Percentiles rank a stretch among this genome's conserved stretches.
Conservation (phyloP, 2,797 vertebrate genomes). For the Pseudopleuronectes americanus region DNA sequence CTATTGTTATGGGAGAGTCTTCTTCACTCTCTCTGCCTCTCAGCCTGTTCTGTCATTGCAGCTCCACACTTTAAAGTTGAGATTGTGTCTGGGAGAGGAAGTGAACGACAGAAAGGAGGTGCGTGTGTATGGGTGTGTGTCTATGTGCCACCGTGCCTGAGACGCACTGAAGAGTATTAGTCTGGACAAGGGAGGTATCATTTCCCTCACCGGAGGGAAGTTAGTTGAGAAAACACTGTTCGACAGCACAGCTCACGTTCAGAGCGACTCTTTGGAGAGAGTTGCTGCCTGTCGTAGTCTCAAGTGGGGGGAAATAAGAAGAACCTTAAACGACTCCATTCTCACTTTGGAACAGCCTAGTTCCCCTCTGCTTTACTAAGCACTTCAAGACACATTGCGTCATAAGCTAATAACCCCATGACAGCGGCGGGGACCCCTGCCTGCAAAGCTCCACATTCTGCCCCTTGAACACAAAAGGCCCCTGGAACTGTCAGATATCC, state of each 20-base stretch:
- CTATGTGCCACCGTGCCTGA: not conserved
- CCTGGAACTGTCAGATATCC: constrained; percentile 3
- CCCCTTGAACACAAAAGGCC: constrained; percentile 19
- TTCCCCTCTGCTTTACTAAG: constrained; percentile 41
- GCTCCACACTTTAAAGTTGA: constrained; percentile 44
- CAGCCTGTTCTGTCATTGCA: constrained; percentile 33
- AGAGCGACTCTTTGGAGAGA: constrained; percentile 47
- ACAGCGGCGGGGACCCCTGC: constrained; percentile 41
- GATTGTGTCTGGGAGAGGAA: constrained; percentile 36
- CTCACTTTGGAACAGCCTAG: constrained; percentile 40
- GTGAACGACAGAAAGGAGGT: not conserved
- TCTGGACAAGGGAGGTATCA: constrained; percentile 45
- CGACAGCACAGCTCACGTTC: constrained; percentile 63
- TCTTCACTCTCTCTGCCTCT: constrained; percentile 23
- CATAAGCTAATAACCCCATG: constrained; percentile 65
- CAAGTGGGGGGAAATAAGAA: constrained; percentile 47
- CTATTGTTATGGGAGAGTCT: constrained; percentile 46
- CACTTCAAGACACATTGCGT: constrained; percentile 35
- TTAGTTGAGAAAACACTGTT: constrained; percentile 54
- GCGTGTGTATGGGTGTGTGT: constrained; percentile 3
- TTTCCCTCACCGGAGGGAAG: constrained; percentile 48
- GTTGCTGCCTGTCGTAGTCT: constrained; percentile 40
- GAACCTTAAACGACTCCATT: constrained; percentile 66
- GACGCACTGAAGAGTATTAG: constrained; percentile 26
- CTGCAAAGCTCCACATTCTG: constrained; percentile 16